These are phyloP conservation scores for Spizaetus ornatus DNA, from an alignment of 2,113 vertebrate species.

Conservation along the genomic window DNA sequence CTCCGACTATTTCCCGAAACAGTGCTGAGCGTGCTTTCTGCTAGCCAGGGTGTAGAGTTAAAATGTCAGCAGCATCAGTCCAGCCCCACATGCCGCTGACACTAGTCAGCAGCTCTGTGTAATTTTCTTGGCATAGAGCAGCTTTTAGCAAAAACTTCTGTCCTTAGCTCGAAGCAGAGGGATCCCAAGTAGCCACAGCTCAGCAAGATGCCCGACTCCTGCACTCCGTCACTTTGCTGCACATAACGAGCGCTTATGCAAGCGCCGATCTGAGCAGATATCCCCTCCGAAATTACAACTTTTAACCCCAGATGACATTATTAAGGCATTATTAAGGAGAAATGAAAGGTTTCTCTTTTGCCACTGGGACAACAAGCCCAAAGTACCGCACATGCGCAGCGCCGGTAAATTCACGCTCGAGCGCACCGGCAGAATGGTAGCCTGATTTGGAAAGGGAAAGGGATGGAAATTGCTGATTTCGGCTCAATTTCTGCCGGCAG, in stretches of 20 bases:
- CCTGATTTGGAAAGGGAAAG: background rate
- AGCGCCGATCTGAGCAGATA: background rate
- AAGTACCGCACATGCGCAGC: accelerated
- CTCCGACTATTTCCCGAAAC: background rate
- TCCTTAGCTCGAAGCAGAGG: background rate
- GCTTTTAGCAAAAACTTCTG: background rate
- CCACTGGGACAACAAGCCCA: background rate
- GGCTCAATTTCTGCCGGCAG: background rate
- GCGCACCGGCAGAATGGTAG: background rate
- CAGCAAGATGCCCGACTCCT: background rate
- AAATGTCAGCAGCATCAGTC: background rate
- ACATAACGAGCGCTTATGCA: accelerated
- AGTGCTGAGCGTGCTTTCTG: background rate
- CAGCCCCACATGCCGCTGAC: background rate
- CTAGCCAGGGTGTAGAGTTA: background rate
- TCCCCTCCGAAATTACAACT: accelerated
- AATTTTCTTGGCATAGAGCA: background rate
- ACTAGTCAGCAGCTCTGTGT: background rate
- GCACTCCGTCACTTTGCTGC: background rate
- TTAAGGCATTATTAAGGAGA: background rate
- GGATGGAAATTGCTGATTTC: conserved; percentile 14
- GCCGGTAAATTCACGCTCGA: background rate
- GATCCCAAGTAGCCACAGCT: background rate
- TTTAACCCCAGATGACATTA: background rate
- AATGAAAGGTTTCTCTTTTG: background rate